Conservation (phyloP, 2,888 invertebrate genomes). For the Lathronympha strigana region DNA sequence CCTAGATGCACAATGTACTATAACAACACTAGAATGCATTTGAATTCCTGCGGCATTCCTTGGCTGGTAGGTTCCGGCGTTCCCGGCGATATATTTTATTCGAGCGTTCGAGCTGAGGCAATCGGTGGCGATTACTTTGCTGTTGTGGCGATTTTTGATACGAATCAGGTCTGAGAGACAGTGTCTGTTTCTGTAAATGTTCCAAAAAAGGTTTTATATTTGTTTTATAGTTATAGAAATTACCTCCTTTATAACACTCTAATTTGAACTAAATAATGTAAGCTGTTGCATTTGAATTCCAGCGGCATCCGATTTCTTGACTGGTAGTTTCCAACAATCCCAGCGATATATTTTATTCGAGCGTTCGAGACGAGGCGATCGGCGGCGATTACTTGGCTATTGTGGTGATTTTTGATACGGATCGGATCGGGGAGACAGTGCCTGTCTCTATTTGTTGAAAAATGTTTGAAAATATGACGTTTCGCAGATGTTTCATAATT, state of each 20-base stretch:
- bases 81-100: constrained; percentile 36
- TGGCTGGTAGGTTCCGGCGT: constrained; percentile 7
- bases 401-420: constrained; percentile 23
- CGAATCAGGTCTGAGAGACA: too few species aligned
- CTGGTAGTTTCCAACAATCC: constrained; percentile 1
- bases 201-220: too few species aligned
- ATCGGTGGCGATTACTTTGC: constrained; percentile 28
- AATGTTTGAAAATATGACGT: neutral
- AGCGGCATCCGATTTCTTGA: neutral
- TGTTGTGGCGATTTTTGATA: constrained; percentile 38
- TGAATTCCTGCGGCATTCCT: neutral
- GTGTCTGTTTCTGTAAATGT: too few species aligned
- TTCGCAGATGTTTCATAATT: neutral
- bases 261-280: constrained; percentile 5
- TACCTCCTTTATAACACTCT: neutral
- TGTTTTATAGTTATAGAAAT: neutral
- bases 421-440: neutral
- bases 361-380: constrained; percentile 23
- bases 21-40: too few species aligned
- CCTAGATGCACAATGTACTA: too few species aligned
- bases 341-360: constrained; percentile 35
- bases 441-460: neutral
- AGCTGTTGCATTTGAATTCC: constrained; percentile 5
- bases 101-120: constrained; percentile 21
- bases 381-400: constrained; percentile 28